These are phyloP conservation scores for Tamandua tetradactyla DNA, from an alignment of 2,797 vertebrate genomes.

Conservation along the genomic window DNA sequence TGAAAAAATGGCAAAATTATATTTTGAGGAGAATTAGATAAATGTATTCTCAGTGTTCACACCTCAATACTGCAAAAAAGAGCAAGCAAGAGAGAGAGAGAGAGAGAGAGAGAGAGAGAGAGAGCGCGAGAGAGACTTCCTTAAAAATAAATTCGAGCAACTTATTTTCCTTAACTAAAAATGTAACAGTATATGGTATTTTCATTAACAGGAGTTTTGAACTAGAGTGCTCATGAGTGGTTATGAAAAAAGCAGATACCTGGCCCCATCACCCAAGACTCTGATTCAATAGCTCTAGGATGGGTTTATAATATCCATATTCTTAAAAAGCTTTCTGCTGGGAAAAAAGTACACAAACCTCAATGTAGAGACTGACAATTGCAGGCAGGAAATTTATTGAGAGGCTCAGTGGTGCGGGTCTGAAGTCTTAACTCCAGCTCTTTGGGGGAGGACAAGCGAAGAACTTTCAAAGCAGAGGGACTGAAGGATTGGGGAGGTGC, in stretches of 20 bases:
- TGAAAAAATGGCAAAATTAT: background rate
- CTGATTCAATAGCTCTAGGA: background rate
- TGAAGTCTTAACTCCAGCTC: no score
- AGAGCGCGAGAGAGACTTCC: background rate
- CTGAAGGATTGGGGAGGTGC: no score
- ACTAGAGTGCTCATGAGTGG: background rate
- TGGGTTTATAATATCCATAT: background rate
- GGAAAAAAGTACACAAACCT: no score
- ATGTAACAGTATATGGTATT: background rate
- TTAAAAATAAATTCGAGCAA: background rate
- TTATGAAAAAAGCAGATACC: background rate
- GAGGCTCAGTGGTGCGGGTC: no score
- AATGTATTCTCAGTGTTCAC: background rate
- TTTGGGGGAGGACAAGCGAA: no score
- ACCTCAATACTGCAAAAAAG: background rate
- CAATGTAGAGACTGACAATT: no score
- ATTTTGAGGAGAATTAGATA: background rate
- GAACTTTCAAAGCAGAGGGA: no score
- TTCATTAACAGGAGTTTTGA: background rate
- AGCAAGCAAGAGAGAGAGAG: background rate
- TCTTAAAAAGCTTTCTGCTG: background rate
- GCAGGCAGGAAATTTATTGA: no score
- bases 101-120: background rate
- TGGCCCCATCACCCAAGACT: background rate
- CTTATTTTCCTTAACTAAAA: background rate